Base-by-base conservation (phyloP, 2,888 invertebrate species). In the Dendrolimus houi region DNA sequence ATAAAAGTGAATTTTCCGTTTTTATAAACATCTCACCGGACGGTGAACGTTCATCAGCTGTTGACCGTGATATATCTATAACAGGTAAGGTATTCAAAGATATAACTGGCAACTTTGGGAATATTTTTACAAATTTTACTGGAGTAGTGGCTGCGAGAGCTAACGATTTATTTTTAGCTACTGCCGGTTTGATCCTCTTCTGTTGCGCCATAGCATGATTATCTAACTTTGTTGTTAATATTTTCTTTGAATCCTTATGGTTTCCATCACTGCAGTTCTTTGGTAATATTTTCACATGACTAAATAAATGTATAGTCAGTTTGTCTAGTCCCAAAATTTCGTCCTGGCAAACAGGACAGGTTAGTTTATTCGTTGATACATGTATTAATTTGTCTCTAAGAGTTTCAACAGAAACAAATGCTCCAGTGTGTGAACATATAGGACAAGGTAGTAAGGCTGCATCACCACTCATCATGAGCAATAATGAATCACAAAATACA, bases 221-320 rank as follows among this genome's bases (percentile, higher is more conserved):
- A 65, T 77, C 75, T 61, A 57, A 58, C 66, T 68, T 72, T 42
- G 60, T 52, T 68, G 71, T 71, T 60, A 60, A 68, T 66, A 68
- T 70, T 41, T 55, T 59, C 9, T 68, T 64, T 54, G 54, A 54
- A 47, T 55, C 59, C 59, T 65, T 64, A 58, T 66, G 68, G 64
- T 70, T 74, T 66, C 67, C 69, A 60, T 60, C 42, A 55, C 55
- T 60, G 57, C 63, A 69, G 66, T 71, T 81, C 59, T 68, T 67
- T 55, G 71, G 64, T 64, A 80, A 64, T 59, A 92, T 74, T 65
- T 85, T 84, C 7, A 93, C 92, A 75, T 96, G 96, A 60, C 94
- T 94, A 73, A 96, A 96, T 64, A 96, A 87, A 81, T 96, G 96
- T 72, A 96, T 95, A 0, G 96, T 96, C 56, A 96, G 87, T 85